Percentiles rank a stretch among this genome's conserved stretches.
These are phyloP conservation scores for Hemistola chrysoprasaria DNA, from an alignment of 2,888 invertebrate genomes.

Conservation along the genomic window DNA sequence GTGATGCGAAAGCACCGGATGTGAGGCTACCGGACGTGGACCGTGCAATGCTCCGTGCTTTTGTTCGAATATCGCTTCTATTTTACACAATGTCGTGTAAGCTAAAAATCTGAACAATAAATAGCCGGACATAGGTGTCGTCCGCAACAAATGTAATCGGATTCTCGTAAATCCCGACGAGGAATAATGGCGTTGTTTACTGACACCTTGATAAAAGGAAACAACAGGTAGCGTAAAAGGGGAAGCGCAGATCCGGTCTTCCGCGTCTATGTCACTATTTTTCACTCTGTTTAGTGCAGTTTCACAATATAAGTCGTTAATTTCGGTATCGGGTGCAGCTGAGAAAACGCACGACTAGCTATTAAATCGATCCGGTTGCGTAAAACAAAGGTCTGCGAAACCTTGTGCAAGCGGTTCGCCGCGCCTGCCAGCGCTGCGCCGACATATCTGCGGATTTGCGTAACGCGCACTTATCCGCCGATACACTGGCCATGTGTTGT, in stretches of 20 bases:
- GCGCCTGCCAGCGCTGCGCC: slow-evolving; percentile 60
- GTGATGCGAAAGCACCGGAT: slow-evolving; percentile 77
- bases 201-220: slow-evolving; percentile 22
- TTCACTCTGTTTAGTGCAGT: slow-evolving; percentile 39
- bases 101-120: slow-evolving; percentile 46
- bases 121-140: slow-evolving; percentile 67
- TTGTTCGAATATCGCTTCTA: slow-evolving; percentile 58
- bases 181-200: slow-evolving; percentile 27
- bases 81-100: slow-evolving; percentile 38
- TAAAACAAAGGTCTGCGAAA: slow-evolving; percentile 82
- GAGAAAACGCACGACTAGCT: slow-evolving; percentile 77
- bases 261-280: slow-evolving; percentile 39
- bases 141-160: slow-evolving; percentile 59
- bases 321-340: slow-evolving; percentile 62
- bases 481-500: slow-evolving; percentile 73
- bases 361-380: slow-evolving; percentile 81
- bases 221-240: slow-evolving; percentile 51
- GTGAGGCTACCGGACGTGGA: slow-evolving; percentile 70
- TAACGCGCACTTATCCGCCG: slow-evolving; percentile 80
- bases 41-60: slow-evolving; percentile 59
- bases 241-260: slow-evolving; percentile 39
- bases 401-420: slow-evolving; percentile 80
- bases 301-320: slow-evolving; percentile 45
- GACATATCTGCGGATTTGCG: slow-evolving; percentile 82
- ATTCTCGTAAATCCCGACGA: slow-evolving; percentile 29